Percentiles rank a stretch among this genome's conserved stretches.
phyloP scores from a whole-genome alignment of 2,113 vertebrate species.

The Typhlomys cinereus region DNA sequence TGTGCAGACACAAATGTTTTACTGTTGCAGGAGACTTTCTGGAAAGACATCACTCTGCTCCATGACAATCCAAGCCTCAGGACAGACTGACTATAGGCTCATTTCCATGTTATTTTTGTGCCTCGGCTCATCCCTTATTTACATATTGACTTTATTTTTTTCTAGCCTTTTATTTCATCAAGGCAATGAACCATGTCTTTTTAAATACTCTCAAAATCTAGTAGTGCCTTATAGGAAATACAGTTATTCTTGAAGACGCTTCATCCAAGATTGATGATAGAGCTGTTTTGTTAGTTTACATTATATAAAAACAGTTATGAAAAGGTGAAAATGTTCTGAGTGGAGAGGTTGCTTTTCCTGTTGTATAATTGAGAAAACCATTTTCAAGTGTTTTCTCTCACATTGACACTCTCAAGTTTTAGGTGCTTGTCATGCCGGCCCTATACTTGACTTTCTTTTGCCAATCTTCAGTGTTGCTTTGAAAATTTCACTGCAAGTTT shows the following conservation, averaged over 20 bases:
- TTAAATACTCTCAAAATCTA: not conserved
- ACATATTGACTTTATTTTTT: not conserved
- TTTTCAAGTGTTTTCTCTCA: not conserved
- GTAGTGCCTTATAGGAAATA: not conserved
- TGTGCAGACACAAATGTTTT: not conserved
- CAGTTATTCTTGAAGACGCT: not conserved
- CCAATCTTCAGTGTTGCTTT: not conserved
- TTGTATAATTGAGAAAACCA: not conserved
- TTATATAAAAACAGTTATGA: not conserved
- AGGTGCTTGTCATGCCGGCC: not conserved
- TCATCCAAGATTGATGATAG: not conserved
- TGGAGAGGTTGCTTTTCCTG: not conserved
- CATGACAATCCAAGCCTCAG: not conserved
- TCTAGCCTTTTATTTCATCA: not conserved
- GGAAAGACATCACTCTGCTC: not conserved
- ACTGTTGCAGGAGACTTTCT: not conserved
- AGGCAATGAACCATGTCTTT: not conserved
- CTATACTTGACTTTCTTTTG: not conserved
- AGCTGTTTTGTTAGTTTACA: constrained; percentile 7
- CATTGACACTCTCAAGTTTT: not conserved
- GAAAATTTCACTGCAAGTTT: not conserved
- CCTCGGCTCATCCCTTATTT: not conserved
- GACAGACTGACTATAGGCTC: not conserved
- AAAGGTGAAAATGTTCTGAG: not conserved
- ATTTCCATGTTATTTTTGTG: not conserved